Conservation (phyloP, 2,797 vertebrate genomes). For the Silurus lanzhouensis region DNA sequence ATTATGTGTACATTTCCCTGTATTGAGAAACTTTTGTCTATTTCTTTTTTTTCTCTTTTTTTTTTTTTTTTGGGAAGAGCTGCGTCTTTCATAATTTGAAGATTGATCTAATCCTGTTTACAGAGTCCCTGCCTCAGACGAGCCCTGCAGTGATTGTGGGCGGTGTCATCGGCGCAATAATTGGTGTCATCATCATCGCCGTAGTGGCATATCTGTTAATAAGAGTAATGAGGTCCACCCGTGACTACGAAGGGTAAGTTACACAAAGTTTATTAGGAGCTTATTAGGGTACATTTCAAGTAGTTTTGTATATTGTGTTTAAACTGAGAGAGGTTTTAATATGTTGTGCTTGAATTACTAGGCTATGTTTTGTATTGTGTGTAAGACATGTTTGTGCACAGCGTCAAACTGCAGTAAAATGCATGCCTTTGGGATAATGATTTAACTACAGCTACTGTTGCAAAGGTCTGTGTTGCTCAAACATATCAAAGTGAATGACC, state of each 20-base stretch:
- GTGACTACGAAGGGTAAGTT: constrained; percentile 89
- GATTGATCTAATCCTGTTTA: constrained; percentile 29
- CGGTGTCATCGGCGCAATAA: constrained; percentile 78
- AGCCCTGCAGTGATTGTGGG: constrained; percentile 80
- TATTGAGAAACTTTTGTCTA: not conserved
- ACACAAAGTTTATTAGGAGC: not conserved
- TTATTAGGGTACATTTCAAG: not conserved
- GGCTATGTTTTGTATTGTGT: not conserved
- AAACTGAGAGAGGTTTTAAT: not conserved
- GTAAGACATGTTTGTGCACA: not conserved
- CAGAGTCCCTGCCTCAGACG: constrained; percentile 81
- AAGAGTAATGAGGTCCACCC: constrained; percentile 80
- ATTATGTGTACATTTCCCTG: not conserved
- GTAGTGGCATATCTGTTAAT: constrained; percentile 79
- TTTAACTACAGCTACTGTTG: not conserved
- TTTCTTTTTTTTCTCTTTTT: not conserved
- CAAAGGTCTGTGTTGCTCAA: not conserved
- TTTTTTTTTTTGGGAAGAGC: no score
- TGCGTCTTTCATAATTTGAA: not conserved
- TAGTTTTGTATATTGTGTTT: not conserved
- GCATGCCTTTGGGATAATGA: not conserved
- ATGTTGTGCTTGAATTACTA: not conserved
- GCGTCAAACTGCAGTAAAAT: not conserved
- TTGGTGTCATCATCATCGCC: constrained; percentile 81
- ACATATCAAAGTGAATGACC: constrained; percentile 1